Conservation (phyloP, 35 echinoderm and acorn worm genomes). For the Hemicentrotus pulcherrimus region DNA sequence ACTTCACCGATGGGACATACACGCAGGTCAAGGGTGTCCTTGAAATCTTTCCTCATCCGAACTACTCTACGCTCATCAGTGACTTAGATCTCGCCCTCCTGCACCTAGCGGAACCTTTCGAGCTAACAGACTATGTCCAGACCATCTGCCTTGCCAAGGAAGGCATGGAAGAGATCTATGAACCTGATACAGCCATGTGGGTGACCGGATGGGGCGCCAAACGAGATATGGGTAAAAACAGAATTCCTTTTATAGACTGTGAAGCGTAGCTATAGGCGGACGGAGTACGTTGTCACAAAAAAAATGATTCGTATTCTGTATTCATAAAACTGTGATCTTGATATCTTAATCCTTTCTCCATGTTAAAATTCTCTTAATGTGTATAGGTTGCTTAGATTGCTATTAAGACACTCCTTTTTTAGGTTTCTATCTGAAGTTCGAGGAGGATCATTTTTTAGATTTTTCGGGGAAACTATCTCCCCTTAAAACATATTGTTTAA, state of each 20-base stretch:
- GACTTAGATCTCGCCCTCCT: conserved; percentile 64
- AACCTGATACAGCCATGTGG: neutral
- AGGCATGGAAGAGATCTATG: conserved; percentile 28
- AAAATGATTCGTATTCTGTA: no score
- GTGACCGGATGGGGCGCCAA: conserved; percentile 66
- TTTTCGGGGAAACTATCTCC: no score
- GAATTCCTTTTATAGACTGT: neutral
- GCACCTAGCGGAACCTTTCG: conserved; percentile 22
- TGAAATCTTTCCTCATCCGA: conserved; percentile 56
- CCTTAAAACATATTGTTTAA: no score
- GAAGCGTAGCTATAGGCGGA: neutral
- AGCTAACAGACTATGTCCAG: conserved; percentile 53
- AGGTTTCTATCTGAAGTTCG: no score
- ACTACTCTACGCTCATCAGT: conserved; percentile 34
- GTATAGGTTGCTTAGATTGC: no score
- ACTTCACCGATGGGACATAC: conserved; percentile 14
- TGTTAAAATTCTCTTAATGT: no score
- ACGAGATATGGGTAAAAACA: conserved; percentile 34
- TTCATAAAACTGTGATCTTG: no score
- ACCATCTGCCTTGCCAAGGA: conserved; percentile 51
- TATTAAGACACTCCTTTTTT: no score
- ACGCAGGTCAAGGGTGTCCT: conserved; percentile 44
- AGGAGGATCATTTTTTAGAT: no score
- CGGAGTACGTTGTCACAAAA: no score
- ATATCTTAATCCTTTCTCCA: no score